Conservation (phyloP, 2,113 vertebrate species). For the Donacobius atricapilla region DNA sequence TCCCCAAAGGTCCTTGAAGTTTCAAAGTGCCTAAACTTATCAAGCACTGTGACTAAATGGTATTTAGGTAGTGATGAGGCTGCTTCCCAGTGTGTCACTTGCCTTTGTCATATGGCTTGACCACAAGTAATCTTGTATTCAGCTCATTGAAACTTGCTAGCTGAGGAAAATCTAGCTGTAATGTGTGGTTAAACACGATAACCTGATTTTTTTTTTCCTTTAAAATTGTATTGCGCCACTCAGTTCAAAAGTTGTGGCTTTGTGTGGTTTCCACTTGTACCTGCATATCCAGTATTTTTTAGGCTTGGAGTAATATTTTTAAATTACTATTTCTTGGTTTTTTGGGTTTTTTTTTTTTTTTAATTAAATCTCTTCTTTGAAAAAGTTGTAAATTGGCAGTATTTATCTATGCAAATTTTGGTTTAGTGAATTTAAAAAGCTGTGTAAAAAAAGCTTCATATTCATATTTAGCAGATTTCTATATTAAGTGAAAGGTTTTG, state of each 20-base stretch:
- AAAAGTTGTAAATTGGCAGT: not conserved
- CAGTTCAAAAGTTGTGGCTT: accelerated
- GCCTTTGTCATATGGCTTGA: not conserved
- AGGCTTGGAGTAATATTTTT: not conserved
- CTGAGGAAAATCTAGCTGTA: not conserved
- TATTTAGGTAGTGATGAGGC: not conserved
- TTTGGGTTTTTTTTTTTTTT: too few relatives aligned
- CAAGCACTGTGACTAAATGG: not conserved
- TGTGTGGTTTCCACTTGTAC: not conserved
- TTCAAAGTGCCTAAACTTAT: not conserved
- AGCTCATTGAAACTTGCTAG: not conserved
- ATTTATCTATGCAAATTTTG: not conserved
- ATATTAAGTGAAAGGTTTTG: not conserved
- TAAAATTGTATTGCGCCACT: not conserved
- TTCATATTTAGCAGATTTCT: not conserved
- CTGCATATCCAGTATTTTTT: not conserved
- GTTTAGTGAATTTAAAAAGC: not conserved
- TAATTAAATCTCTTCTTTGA: not conserved
- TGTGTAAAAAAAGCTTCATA: not conserved
- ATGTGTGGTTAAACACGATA: not conserved
- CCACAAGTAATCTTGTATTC: not conserved
- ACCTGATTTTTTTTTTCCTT: not conserved
- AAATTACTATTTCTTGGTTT: not conserved
- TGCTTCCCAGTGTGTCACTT: accelerated
- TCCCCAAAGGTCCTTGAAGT: not conserved